phyloP scores from a whole-genome alignment of 2,888 invertebrate genomes.

The Papilio elwesi region DNA sequence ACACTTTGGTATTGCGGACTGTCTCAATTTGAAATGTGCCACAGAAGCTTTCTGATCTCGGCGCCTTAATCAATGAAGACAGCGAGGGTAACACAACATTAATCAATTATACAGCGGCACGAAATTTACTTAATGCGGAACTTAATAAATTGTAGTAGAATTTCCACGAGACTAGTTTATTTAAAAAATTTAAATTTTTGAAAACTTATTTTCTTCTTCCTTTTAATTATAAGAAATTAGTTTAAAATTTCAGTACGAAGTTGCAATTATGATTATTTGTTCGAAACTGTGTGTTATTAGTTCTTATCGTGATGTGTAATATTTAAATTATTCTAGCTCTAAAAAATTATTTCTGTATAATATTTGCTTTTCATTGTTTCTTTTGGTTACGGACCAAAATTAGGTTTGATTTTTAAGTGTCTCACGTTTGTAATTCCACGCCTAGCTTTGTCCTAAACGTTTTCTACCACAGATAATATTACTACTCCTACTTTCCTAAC shows the following conservation, averaged over 20 bases:
- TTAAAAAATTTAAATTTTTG: no score
- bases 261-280: background rate
- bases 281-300: background rate
- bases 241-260: background rate
- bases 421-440: background rate
- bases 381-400: background rate
- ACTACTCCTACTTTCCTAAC: constrained; percentile 7
- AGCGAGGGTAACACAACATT: no score
- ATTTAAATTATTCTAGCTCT: background rate
- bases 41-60: no score
- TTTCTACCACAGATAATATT: constrained; percentile 19
- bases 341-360: background rate
- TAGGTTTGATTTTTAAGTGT: background rate
- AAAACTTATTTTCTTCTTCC: no score
- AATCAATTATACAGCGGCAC: no score
- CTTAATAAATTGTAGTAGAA: no score
- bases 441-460: constrained; percentile 7
- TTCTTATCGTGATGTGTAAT: background rate
- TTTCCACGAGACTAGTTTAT: no score
- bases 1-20: no score
- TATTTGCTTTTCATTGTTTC: background rate
- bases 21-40: no score
- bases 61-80: no score
- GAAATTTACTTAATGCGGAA: no score
- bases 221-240: background rate